phyloP scores from a whole-genome alignment of 2,888 invertebrate genomes.

The Drosophila austrosaltans region DNA sequence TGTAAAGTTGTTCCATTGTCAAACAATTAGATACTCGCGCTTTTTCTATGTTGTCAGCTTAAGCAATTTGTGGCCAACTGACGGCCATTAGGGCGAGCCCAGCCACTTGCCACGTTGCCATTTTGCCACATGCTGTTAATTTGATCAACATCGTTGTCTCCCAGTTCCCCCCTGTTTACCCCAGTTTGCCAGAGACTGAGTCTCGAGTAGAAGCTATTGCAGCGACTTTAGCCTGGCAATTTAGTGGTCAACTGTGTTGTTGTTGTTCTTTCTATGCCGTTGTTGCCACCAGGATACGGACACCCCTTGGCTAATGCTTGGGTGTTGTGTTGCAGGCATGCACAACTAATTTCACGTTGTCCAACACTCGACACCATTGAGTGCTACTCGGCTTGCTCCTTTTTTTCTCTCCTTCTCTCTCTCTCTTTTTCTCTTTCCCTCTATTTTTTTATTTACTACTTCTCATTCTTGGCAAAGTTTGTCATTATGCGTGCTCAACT shows the following conservation, averaged over 20 bases:
- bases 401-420: too few species aligned
- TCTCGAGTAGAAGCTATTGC: not conserved
- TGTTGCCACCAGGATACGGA: constrained; percentile 22
- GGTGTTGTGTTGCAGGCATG: constrained; percentile 61
- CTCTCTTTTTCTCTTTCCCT: constrained; percentile 15
- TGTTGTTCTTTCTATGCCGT: not conserved
- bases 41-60: constrained; percentile 25
- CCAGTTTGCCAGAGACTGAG: not conserved
- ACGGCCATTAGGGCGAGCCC: constrained; percentile 28
- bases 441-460: constrained; percentile 8
- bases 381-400: constrained; percentile 49
- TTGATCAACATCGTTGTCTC: constrained; percentile 65
- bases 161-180: not conserved
- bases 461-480: constrained; percentile 63
- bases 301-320: constrained; percentile 47
- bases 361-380: constrained; percentile 56
- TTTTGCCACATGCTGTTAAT: constrained; percentile 70
- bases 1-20: constrained; percentile 50
- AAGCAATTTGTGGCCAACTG: constrained; percentile 44
- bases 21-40: constrained; percentile 55
- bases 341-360: constrained; percentile 74
- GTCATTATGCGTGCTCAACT: constrained; percentile 61
- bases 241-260: constrained; percentile 60
- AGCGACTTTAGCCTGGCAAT: constrained; percentile 64
- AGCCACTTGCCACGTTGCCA: constrained; percentile 44